phyloP scores from a whole-genome alignment of 35 echinoderm and acorn worm genomes.

The Nesometra sesokonis region DNA sequence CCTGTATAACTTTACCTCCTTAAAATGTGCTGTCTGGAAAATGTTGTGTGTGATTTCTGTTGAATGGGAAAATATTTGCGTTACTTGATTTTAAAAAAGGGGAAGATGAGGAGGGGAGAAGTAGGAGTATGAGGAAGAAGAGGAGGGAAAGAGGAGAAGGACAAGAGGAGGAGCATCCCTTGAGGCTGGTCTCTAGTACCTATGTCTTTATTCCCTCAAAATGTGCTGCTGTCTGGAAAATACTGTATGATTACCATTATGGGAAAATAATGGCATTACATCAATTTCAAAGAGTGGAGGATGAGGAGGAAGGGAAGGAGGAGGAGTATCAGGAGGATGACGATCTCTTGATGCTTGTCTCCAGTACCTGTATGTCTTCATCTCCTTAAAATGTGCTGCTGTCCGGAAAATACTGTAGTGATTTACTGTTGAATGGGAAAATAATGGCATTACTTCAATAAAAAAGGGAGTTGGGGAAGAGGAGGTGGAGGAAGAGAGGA shows the following conservation, averaged over 20 bases:
- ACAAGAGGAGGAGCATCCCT: too few relatives aligned
- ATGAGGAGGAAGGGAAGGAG: too few relatives aligned
- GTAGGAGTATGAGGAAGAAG: too few relatives aligned
- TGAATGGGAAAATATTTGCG: neutral
- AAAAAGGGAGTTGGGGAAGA: too few relatives aligned
- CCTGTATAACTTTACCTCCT: slow-evolving; percentile 49
- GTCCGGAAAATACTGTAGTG: slow-evolving; percentile 52
- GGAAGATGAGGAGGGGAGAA: too few relatives aligned
- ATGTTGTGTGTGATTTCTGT: slow-evolving; percentile 57
- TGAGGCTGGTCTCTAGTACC: slow-evolving; percentile 61
- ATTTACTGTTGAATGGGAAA: slow-evolving; percentile 29
- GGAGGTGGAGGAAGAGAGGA: too few relatives aligned
- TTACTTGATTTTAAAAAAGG: too few relatives aligned
- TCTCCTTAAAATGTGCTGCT: slow-evolving; percentile 10
- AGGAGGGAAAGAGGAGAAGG: too few relatives aligned
- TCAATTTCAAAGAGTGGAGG: too few relatives aligned
- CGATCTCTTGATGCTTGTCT: slow-evolving; percentile 45
- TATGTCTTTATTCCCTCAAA: slow-evolving; percentile 44
- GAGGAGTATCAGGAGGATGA: too few relatives aligned
- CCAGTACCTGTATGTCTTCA: slow-evolving; percentile 73
- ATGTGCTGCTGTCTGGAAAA: slow-evolving; percentile 23
- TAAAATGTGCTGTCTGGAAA: slow-evolving; percentile 22
- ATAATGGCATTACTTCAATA: too few relatives aligned
- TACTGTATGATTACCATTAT: slow-evolving; percentile 51
- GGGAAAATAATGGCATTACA: too few relatives aligned